Conservation (phyloP, 2,113 vertebrate genomes). For the Hemibagrus wyckioides region DNA sequence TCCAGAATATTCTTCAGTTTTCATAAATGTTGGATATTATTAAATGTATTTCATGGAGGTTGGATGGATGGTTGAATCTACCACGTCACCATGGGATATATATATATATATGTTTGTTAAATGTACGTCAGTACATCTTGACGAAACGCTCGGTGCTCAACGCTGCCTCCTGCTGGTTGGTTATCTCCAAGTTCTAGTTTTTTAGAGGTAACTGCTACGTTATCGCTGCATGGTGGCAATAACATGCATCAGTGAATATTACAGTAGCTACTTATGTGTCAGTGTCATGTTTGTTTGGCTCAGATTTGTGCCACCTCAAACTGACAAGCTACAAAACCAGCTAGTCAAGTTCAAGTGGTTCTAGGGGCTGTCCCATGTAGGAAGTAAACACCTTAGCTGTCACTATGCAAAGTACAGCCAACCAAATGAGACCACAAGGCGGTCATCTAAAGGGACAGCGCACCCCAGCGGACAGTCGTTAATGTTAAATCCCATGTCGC, state of each 20-base stretch:
- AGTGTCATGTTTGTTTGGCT: conserved; percentile 41
- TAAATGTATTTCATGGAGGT: neutral
- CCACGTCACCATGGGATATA: neutral
- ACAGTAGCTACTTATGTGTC: conserved; percentile 29
- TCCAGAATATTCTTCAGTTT: neutral
- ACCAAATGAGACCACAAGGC: neutral
- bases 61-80: neutral
- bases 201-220: neutral
- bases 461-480: conserved; percentile 51
- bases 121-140: neutral
- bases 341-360: conserved; percentile 63
- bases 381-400: neutral
- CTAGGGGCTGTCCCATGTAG: conserved; percentile 56
- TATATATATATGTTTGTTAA: neutral
- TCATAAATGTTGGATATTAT: neutral
- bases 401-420: neutral
- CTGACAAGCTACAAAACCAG: conserved; percentile 55
- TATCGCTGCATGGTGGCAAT: neutral
- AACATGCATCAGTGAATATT: conserved; percentile 14
- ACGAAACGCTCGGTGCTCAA: neutral
- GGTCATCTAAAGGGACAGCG: conserved; percentile 29
- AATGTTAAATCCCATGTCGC: conserved; percentile 16
- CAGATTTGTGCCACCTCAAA: conserved; percentile 21
- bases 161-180: conserved; percentile 38
- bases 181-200: neutral